Evolutionary conservation across 2,888 invertebrate species (phyloP).

Genomic region (Neoscelio sp.): DNA sequence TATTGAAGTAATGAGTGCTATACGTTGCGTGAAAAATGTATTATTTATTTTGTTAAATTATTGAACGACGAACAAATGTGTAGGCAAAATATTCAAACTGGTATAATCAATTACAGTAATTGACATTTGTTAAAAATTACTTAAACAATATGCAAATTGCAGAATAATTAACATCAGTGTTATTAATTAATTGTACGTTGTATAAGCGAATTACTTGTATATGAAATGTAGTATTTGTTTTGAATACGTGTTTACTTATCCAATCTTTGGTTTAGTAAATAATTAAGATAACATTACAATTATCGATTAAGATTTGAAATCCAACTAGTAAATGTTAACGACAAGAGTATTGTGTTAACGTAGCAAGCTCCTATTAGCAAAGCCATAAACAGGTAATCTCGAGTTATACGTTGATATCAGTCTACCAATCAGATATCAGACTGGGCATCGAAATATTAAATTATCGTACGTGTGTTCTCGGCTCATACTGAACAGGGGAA

Average conservation of each 20-base stretch:
- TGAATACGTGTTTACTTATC: neutral
- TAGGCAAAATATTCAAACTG: too few relatives aligned
- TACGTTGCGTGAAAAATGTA: too few relatives aligned
- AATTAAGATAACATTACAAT: slow-evolving; percentile 4
- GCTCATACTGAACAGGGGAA: slow-evolving; percentile 68
- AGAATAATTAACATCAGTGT: too few relatives aligned
- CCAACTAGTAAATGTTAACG: slow-evolving; percentile 23
- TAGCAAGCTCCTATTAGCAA: slow-evolving; percentile 74
- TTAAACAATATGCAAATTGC: too few relatives aligned
- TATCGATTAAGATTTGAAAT: slow-evolving; percentile 9
- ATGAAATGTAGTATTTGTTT: neutral
- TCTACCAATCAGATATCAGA: slow-evolving; percentile 78
- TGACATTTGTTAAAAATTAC: too few relatives aligned
- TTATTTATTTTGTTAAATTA: too few relatives aligned
- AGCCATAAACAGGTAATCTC: slow-evolving; percentile 80
- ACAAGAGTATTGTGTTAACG: slow-evolving; percentile 31
- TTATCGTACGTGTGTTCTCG: slow-evolving; percentile 75
- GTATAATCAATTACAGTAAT: too few relatives aligned
- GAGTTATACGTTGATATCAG: slow-evolving; percentile 76
- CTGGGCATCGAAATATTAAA: slow-evolving; percentile 77
- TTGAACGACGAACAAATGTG: too few relatives aligned
- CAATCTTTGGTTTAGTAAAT: neutral
- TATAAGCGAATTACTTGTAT: slow-evolving; percentile 25
- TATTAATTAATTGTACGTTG: too few relatives aligned
- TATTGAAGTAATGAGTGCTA: too few relatives aligned